Percentiles rank a stretch among this genome's conserved stretches.
Conservation (phyloP, 2,888 invertebrate genomes). For the Drosophila buzzatii region DNA sequence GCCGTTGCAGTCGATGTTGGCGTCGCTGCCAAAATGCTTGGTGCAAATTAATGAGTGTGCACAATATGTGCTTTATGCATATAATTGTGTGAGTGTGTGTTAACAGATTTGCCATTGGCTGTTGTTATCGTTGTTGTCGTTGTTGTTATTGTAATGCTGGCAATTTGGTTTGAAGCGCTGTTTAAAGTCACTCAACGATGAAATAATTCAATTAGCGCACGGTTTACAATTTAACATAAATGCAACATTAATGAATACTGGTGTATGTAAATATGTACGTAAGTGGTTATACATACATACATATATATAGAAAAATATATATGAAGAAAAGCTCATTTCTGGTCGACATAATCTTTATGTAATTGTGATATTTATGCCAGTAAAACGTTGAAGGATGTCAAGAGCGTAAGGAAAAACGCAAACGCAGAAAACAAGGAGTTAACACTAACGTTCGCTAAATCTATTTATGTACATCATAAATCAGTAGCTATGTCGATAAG, state of each 20-base stretch:
- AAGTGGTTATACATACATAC: too few relatives aligned
- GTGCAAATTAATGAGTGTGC: conserved; percentile 52
- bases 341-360: too few relatives aligned
- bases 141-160: background rate
- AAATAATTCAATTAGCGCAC: conserved; percentile 38
- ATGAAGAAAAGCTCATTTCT: too few relatives aligned
- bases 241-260: background rate
- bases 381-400: background rate
- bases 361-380: too few relatives aligned
- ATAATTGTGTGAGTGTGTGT: background rate
- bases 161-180: conserved; percentile 22
- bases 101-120: conserved; percentile 33
- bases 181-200: conserved; percentile 21
- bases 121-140: conserved; percentile 6
- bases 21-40: conserved; percentile 47
- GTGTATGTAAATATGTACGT: background rate
- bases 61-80: conserved; percentile 16
- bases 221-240: conserved; percentile 2
- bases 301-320: too few relatives aligned
- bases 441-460: background rate
- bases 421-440: background rate
- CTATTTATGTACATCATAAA: background rate
- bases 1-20: conserved; percentile 40
- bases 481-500: too few relatives aligned
- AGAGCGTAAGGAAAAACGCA: too few relatives aligned